These are phyloP conservation scores for Pristionchus mayeri DNA, from an alignment of 2,888 invertebrate genomes.

Conservation along the genomic window DNA sequence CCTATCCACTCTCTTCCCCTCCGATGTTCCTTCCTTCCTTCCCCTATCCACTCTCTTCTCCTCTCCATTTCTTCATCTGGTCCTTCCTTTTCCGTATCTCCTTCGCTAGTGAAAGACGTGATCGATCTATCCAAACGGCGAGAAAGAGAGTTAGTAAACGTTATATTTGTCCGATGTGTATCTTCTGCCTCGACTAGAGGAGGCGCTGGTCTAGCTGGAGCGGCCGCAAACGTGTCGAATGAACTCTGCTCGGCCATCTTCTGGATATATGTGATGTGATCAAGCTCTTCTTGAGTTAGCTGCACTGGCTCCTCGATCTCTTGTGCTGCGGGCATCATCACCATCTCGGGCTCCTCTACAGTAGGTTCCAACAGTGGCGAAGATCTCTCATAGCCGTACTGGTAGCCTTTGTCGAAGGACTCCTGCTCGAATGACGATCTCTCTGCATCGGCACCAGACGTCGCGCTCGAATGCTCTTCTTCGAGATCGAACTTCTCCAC, in stretches of 20 bases:
- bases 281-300: conserved; percentile 1
- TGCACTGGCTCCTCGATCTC: not conserved
- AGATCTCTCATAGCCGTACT: not conserved
- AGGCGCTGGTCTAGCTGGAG: not conserved
- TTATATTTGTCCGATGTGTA: not conserved
- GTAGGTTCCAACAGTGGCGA: not conserved
- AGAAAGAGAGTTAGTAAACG: conserved; percentile 30
- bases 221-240: not conserved
- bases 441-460: not conserved
- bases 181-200: not conserved
- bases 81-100: not conserved
- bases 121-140: conserved; percentile 22
- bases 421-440: not conserved
- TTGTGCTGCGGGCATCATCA: not conserved
- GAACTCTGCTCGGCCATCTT: not conserved
- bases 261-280: conserved; percentile 6
- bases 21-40: not conserved
- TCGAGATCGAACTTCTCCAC: not conserved
- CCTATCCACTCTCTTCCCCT: not conserved
- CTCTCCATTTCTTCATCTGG: not conserved
- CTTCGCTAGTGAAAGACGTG: conserved; percentile 27
- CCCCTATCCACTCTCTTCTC: not conserved
- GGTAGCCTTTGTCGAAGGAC: not conserved
- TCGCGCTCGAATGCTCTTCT: conserved; percentile 1
- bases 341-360: not conserved